Evolutionary conservation across 1,140 invertebrate genomes (phyloP), one percentile per base, ranked within the genome.

Genomic region (Pseudomyrmex flavicornis): DNA sequence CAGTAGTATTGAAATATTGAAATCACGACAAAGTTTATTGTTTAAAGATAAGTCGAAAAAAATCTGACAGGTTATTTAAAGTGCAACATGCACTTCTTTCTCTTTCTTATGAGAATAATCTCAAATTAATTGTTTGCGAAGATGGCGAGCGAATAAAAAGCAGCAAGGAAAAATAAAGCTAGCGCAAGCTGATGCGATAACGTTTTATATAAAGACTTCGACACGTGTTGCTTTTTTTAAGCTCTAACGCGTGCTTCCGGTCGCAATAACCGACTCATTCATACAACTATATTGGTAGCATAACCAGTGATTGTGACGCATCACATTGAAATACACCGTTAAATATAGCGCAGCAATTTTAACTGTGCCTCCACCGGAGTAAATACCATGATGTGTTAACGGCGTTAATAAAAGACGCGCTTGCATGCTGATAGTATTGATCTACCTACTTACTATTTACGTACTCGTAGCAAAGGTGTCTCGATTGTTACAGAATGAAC

Each of bases 401-500:
- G 66, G 52, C 66, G 76, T 70, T 80, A 80, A 72, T 80, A 80
- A 80, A 80, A 80, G 76, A 80, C 15, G 22, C 54, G 13, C 68
- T 35, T 50, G 44, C 20, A 59, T 46, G 66, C 50, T 69, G 52
- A 44, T 59, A 75, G 75, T 85, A 70, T 80, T 79, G 75, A 85
- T 85, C 66, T 56, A 75, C 61, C 20, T 62, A 63, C 50, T 84
- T 85, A 87, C 80, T 87, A 84, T 84, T 77, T 73, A 56, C 61
- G 26, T 75, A 58, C 70, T 46, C 13, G 58, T 65, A 75, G 63
- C 79, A 82, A 82, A 75, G 79, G 63, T 50, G 61, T 73, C 54
- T 80, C 56, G 50, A 79, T 85, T 62, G 80, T 74, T 85, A 74
- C 69, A 82, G 74, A 87, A 73, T 63, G 87, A 82, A 66, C 77